A percentile compares a stretch with the other conserved stretches of the same genome.
Evolutionary conservation across 1,140 invertebrate genomes (phyloP).

Genomic region (Gonatopus flavifemur): DNA sequence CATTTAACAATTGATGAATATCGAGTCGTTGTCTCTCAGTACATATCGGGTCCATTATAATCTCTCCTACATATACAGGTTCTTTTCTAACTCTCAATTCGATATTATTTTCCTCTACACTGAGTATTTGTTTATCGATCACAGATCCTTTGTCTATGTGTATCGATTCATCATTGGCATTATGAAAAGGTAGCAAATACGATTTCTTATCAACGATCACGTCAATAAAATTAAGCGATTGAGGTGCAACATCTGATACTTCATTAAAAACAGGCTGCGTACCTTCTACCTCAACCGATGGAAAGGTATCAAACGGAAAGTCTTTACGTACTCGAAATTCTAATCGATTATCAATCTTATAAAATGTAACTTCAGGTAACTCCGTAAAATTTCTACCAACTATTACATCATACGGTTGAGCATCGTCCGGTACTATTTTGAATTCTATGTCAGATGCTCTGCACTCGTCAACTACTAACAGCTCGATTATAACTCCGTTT

Average conservation of each 20-base stretch:
- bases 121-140: too few species aligned
- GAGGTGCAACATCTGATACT: too few species aligned
- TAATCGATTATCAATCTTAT: too few species aligned
- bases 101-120: too few species aligned
- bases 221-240: too few species aligned
- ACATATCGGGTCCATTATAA: background rate
- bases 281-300: too few species aligned
- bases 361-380: conserved; percentile 11
- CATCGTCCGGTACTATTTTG: conserved; percentile 20
- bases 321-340: conserved; percentile 7
- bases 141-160: too few species aligned
- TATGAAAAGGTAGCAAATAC: too few species aligned
- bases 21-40: conserved; percentile 1
- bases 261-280: too few species aligned
- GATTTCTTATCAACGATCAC: too few species aligned
- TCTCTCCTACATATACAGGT: background rate
- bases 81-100: background rate
- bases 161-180: too few species aligned
- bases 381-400: conserved; percentile 27
- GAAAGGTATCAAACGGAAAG: conserved; percentile 5
- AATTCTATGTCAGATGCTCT: conserved; percentile 9
- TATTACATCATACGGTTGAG: conserved; percentile 13
- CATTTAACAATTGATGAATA: background rate
- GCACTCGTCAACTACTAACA: conserved; percentile 11
- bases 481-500: background rate